Evolutionary conservation across 2,888 invertebrate genomes (phyloP).

Genomic region (Chloromyia formosa): DNA sequence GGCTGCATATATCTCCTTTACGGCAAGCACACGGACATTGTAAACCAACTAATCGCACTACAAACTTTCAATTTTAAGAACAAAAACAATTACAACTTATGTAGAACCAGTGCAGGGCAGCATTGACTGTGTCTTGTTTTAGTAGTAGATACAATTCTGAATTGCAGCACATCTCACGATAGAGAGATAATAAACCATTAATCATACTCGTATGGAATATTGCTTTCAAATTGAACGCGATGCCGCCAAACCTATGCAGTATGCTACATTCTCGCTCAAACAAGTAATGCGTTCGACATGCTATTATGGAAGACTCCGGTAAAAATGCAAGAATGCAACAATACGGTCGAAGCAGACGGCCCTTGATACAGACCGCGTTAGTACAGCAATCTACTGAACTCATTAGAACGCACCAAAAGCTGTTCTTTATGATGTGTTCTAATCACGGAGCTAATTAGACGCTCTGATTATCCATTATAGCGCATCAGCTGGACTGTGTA

Average conservation of each 20-base stretch:
- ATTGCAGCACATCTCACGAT: neutral
- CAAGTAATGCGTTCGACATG: too few species aligned
- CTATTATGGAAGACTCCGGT: neutral
- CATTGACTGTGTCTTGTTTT: neutral
- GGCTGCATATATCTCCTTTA: too few species aligned
- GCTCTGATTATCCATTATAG: slow-evolving; percentile 37
- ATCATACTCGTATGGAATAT: neutral
- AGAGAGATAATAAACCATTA: neutral
- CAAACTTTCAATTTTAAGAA: slow-evolving; percentile 26
- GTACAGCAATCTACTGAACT: slow-evolving; percentile 31
- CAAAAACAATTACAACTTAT: slow-evolving; percentile 26
- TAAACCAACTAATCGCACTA: slow-evolving; percentile 23
- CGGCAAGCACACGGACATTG: neutral
- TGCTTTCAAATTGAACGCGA: slow-evolving; percentile 25
- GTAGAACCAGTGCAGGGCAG: slow-evolving; percentile 11
- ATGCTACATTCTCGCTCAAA: too few species aligned
- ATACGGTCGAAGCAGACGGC: neutral
- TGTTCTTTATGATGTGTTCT: slow-evolving; percentile 27
- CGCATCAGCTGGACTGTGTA: slow-evolving; percentile 5
- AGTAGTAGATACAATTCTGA: neutral
- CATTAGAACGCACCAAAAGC: slow-evolving; percentile 21
- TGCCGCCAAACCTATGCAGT: neutral
- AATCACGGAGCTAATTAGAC: slow-evolving; percentile 38
- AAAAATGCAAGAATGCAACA: slow-evolving; percentile 35
- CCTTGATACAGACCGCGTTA: slow-evolving; percentile 24